Percentiles rank a stretch among this genome's conserved stretches.
Conservation (phyloP, 2,113 vertebrate genomes). For the Chaetodon trifascialis region DNA sequence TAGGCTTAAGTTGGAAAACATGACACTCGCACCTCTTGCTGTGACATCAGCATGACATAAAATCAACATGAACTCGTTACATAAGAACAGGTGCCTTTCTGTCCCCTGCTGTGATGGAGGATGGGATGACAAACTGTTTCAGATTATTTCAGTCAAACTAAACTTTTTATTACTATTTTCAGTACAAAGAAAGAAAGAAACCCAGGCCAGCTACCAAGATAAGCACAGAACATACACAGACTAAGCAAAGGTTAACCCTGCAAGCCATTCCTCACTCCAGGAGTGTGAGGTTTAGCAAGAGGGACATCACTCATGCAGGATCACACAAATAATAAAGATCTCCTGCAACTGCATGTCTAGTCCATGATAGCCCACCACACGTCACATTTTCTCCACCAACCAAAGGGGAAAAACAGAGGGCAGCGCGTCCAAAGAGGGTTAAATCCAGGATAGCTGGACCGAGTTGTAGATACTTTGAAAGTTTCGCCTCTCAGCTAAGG, state of each 20-base stretch:
- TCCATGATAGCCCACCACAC: background rate
- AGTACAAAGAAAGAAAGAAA: slow-evolving; percentile 1
- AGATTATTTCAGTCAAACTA: background rate
- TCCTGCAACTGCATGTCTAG: background rate
- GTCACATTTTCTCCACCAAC: background rate
- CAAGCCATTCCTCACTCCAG: background rate
- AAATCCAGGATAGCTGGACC: too few species aligned
- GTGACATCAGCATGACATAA: slow-evolving; percentile 18
- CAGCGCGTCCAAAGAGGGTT: too few species aligned
- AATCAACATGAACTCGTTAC: slow-evolving; percentile 31
- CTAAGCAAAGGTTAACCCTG: background rate
- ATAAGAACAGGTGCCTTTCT: background rate
- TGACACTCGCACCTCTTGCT: slow-evolving; percentile 5
- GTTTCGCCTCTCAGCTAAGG: too few species aligned
- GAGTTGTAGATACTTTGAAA: too few species aligned
- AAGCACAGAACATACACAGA: background rate
- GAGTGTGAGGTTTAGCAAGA: background rate
- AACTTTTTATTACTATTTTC: background rate
- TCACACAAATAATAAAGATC: background rate
- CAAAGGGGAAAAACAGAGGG: background rate
- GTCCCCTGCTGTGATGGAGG: background rate
- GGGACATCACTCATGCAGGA: background rate
- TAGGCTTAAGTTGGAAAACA: background rate
- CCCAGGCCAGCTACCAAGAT: background rate
- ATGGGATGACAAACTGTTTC: background rate